phyloP scores from a whole-genome alignment of 2,797 vertebrate genomes.

The Nasua narica region DNA sequence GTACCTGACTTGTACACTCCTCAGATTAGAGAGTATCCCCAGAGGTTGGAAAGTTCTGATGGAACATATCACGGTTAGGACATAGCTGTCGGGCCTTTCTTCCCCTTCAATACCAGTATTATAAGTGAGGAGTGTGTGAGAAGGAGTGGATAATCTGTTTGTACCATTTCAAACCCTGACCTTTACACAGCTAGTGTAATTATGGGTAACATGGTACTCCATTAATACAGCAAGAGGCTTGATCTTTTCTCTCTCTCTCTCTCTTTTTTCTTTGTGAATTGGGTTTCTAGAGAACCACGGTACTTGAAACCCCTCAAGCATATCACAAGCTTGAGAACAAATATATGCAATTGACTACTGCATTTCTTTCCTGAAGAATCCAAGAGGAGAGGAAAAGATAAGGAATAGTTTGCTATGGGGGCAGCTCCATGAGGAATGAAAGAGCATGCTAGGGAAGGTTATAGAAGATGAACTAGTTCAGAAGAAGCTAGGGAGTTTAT shows the following conservation, averaged over 20 bases:
- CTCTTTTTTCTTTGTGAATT: neutral
- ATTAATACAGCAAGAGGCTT: neutral
- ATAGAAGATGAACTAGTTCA: neutral
- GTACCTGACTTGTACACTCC: neutral
- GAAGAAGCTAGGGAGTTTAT: neutral
- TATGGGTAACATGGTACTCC: neutral
- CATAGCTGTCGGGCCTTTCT: neutral
- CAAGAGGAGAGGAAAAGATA: neutral
- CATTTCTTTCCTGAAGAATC: neutral
- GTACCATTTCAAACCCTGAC: conserved; percentile 28
- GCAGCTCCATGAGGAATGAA: neutral
- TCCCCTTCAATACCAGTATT: neutral
- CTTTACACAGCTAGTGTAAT: neutral
- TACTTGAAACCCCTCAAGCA: neutral
- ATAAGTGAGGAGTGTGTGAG: neutral
- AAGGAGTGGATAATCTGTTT: neutral
- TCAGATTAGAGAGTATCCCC: neutral
- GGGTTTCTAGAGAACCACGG: conserved; percentile 12
- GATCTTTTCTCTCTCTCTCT: neutral
- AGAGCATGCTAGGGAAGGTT: neutral
- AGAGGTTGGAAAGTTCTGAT: neutral
- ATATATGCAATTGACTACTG: neutral
- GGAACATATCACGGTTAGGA: neutral
- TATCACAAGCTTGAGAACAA: conserved; percentile 4
- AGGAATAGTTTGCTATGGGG: neutral